phyloP scores from a whole-genome alignment of 1,140 invertebrate genomes.

The Rhagoletis pomonella region DNA sequence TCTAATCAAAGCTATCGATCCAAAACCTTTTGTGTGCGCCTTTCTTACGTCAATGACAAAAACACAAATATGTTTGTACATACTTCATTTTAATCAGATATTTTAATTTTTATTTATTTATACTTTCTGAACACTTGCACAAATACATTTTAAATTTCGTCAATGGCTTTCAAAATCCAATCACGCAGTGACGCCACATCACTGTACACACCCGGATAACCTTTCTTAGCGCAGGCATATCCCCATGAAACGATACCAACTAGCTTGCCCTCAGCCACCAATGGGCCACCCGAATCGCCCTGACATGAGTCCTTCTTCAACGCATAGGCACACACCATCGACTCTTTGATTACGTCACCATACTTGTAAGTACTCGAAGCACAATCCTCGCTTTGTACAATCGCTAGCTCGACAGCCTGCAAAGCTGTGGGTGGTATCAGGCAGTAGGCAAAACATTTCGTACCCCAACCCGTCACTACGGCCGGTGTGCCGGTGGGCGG shows the following conservation, averaged over 20 bases:
- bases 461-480: constrained; percentile 63
- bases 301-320: constrained; percentile 77
- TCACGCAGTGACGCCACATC: constrained; percentile 75
- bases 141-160: not conserved
- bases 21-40: too few species aligned
- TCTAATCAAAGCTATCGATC: too few species aligned
- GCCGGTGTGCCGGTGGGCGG: constrained; percentile 60
- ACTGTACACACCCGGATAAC: constrained; percentile 82
- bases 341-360: constrained; percentile 60
- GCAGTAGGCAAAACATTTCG: constrained; percentile 55
- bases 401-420: constrained; percentile 53
- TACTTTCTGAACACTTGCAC: not conserved
- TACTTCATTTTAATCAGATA: too few species aligned
- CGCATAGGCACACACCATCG: constrained; percentile 77
- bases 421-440: not conserved
- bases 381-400: constrained; percentile 58
- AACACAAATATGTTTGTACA: too few species aligned
- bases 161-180: constrained; percentile 68
- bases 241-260: constrained; percentile 83
- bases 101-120: too few species aligned
- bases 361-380: constrained; percentile 58
- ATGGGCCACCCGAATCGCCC: constrained; percentile 74
- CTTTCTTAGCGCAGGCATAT: constrained; percentile 78
- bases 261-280: constrained; percentile 70
- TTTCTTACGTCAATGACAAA: too few species aligned